A percentile compares a stretch with the other conserved stretches of the same genome.
Evolutionary conservation across 2,113 vertebrate species (phyloP).

Genomic region (Embiotoca jacksoni): DNA sequence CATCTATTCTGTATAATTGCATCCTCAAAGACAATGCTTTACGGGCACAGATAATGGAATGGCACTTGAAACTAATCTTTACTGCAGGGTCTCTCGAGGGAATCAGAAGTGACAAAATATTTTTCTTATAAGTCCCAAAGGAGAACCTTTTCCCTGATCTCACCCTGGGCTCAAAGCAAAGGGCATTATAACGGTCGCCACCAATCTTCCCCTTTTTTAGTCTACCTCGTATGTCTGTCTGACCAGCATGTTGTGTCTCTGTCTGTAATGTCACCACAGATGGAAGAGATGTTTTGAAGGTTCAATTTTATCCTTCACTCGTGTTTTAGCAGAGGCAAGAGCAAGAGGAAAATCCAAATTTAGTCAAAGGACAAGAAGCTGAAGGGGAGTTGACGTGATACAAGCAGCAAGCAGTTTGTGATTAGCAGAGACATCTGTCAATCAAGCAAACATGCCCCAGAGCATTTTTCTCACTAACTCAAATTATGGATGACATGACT

Average conservation of each 20-base stretch:
- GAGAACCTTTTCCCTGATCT: constrained; percentile 70
- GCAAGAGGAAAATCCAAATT: constrained; percentile 25
- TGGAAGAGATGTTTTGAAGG: constrained; percentile 31
- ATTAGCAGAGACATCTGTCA: constrained; percentile 23
- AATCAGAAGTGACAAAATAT: constrained; percentile 62
- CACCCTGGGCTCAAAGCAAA: constrained; percentile 50
- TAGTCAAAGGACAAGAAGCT: constrained; percentile 6
- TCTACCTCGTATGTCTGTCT: constrained; percentile 18
- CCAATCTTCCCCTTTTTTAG: constrained; percentile 50
- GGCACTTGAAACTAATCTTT: constrained; percentile 77
- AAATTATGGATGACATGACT: no score
- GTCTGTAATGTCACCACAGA: constrained; percentile 12
- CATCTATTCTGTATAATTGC: constrained; percentile 75
- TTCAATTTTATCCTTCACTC: constrained; percentile 23
- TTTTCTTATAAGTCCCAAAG: constrained; percentile 70
- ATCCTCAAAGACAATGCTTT: constrained; percentile 73
- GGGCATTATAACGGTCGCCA: constrained; percentile 27
- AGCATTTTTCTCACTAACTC: not conserved
- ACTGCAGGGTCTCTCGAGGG: constrained; percentile 64
- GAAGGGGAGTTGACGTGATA: constrained; percentile 14
- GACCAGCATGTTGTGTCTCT: constrained; percentile 1
- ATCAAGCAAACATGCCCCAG: not conserved
- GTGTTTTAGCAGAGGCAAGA: not conserved
- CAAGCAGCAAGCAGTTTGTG: constrained; percentile 15
- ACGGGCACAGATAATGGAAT: constrained; percentile 76